Evolutionary conservation across 2,888 invertebrate genomes (phyloP), one percentile per base, ranked within the genome.

Genomic region (Stenodema calcarata): DNA sequence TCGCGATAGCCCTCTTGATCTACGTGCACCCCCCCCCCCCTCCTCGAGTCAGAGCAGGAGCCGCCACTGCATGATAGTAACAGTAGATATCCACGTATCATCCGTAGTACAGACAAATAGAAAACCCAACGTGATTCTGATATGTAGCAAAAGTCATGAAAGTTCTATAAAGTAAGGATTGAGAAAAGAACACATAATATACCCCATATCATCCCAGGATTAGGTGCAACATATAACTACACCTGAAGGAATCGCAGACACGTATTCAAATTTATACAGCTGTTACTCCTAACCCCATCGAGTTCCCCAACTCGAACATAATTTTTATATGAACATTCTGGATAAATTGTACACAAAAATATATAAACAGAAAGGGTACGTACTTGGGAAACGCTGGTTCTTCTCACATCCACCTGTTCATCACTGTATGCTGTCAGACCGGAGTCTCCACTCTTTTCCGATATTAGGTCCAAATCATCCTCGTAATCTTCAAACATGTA

Each of bases 401-500:
- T 47, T 35, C 85, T 41, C 6, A 85, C 88, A 91, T 90, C 89
- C 91, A 88, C 89, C 90, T 47, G 88, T 91, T 44, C 93, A 35
- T 88, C 88, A 73, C 88, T 93, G 88, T 93, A 93, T 70, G 91
- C 91, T 35, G 94, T 93, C 30, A 93, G 93, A 42, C 70, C 81
- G 16, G 83, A 79, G 28, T 89, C 89, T 81, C 90, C 90, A 88
- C 89, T 90, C 89, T 92, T 92, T 9, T 94, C 93, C 0, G 93
- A 93, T 47, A 94, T 92, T 30, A 95, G 90, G 89, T 94, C 95
- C 88, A 95, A 93, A 69, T 96, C 95, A 87, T 96, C 95, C 96
- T 90, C 96, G 90, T 96, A 94, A 89, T 98, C 98, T 90, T 99
- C 98, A 92, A 99, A 99, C 98, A 99, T 98, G 92, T 98, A 99